Evolutionary conservation across 2,888 invertebrate species (phyloP), one percentile per base, ranked within the genome.

Genomic region (Hemistola chrysoprasaria): DNA sequence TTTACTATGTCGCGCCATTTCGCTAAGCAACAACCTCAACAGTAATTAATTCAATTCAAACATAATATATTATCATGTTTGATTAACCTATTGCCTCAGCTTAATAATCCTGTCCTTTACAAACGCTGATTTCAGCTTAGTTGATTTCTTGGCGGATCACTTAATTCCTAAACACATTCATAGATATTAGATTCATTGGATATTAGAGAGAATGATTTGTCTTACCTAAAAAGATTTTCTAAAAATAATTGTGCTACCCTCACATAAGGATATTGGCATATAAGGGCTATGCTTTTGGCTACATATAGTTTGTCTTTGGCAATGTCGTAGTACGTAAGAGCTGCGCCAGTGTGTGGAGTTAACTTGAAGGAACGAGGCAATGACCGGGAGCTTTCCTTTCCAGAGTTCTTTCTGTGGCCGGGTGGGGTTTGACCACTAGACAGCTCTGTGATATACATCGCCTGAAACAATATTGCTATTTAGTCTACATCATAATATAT

Each of bases 241-340:
- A 98, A 92, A 87, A 98, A 96, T 71, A 94, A 91, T 81, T 94
- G 93, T 40, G 96, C 93, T 53, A 97, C 95, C 78, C 95, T 93
- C 32, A 97, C 94, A 81, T 97, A 97, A 16, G 98, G 97, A 62
- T 95, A 92, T 79, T 97, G 97, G 71, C 97, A 96, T 64, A 98
- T 93, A 50, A 99, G 92, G 55, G 95, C 95, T 77, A 99, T 95
- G 82, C 96, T 95, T 91, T 99, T 99, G 61, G 97, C 95, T 70
- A 98, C 98, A 89, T 94, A 97, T 53, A 99, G 91, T 82, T 95
- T 95, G 90, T 99, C 98, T 90, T 97, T 97, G 78, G 94, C 92
- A 68, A 96, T 93, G 85, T 98, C 98, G 84, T 97, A 99, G 75
- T 96, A 96, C 59, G 94, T 95, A 61, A 95, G 90, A 45, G 95